Base-by-base conservation (phyloP, 2,888 invertebrate genomes). In the Pheosia gnoma region DNA sequence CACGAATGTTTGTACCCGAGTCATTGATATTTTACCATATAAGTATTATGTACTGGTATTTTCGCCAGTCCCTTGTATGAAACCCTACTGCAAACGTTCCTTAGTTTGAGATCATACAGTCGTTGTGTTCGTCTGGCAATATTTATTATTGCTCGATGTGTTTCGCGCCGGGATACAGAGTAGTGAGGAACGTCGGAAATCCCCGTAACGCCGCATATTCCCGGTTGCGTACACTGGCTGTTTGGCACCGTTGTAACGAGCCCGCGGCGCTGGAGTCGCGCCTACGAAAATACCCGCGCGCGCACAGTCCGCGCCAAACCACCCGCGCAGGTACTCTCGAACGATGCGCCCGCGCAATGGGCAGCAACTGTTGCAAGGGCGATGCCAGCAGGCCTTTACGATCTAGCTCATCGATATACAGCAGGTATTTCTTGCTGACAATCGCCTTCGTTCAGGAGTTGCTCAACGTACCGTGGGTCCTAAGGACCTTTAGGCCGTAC, bases 321-420 rank as follows among this genome's bases (percentile, higher is more conserved):
- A 78, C 55, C 82, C 89, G 89, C 87, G 87, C 80, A 83, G 88
- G 84, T 84, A 73, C 57, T 78, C 41, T 78, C 85, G 86, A 81
- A 82, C 81, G 77, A 89, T 91, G 92, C 80, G 87, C 88, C 83
- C 86, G 81, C 85, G 84, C 78, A 72, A 94, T 95, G 95, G 95
- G 95, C 82, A 94, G 94, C 86, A 94, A 94, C 84, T 95, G 94
- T 88, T 94, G 94, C 87, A 95, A 94, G 83, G 94, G 94, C 82
- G 94, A 94, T 83, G 90, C 92, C 72, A 87, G 87, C 75, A 84
- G 89, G 72, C 89, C 91, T 61, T 77, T 90, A 79, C 86, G 90
- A 78, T 87, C 93, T 68, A 84, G 84, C 76, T 92, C 94, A 60
- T 94, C 94, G 60, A 90, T 89, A 75, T 94, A 94, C 89, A 88